Evolutionary conservation across 1,140 invertebrate genomes (phyloP), one percentile per base, ranked within the genome.

Genomic region (Musca domestica): DNA sequence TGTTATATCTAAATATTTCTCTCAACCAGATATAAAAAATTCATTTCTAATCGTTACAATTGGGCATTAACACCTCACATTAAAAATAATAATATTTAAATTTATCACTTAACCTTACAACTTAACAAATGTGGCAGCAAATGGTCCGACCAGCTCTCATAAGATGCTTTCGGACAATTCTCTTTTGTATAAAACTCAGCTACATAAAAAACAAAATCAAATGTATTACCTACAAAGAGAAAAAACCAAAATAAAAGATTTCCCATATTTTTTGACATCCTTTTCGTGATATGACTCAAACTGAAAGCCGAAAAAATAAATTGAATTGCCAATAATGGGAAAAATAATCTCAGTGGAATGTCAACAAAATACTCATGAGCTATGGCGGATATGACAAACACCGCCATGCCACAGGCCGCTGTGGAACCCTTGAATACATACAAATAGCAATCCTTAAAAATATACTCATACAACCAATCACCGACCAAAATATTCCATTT

Each of bases 401-500:
- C 88, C 2, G 81, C 70, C 25, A 87, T 70, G 30, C 85, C 85
- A 0, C 88, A 80, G 86, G n/a, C 0, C 81, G 66, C 34, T 87
- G 87, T 34, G 83, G 86, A 67, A 84, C 83, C 2, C 82, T 74
- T 15, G 74, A 76, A 0, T 87, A 41, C 34, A 34, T 88, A 83
- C 66, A 87, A 87, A 52, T 88, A 89, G n/a, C 92, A 76, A 73
- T 97, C 95, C 74, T 89, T 90, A 81, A 96, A 98, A 20, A 99
- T 86, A 81, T 98, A 97, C 1, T 90, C 89, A 73, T 96, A 94
- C 0, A 98, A 84, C 95, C 95, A 99, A 70, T 96, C 94, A 76
- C 97, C 91, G 0, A 98, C 95, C 0, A 98, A 89, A 14, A 93
- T 86, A 79, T 98, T 98, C 96, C 96, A 98, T 6, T 91, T 93